Percentiles rank a stretch among this genome's conserved stretches.
phyloP scores from a whole-genome alignment of 2,797 vertebrate species.

The Bovichtus variegatus region DNA sequence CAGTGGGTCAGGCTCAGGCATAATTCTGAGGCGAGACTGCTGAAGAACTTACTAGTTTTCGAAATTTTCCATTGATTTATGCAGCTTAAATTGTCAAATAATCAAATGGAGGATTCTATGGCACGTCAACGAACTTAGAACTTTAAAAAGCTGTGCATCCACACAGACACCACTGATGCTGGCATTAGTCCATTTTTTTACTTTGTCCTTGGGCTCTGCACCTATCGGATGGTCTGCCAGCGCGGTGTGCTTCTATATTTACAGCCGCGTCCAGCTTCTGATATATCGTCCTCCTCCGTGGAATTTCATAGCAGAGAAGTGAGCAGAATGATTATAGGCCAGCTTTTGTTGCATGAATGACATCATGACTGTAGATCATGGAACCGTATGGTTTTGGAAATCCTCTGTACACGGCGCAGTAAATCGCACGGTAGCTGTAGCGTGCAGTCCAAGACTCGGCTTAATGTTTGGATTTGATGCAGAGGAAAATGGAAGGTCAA shows the following conservation, averaged over 20 bases:
- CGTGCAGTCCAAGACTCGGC: conserved; percentile 62
- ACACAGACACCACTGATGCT: not conserved
- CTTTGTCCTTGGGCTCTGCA: conserved; percentile 37
- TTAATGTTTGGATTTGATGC: conserved; percentile 51
- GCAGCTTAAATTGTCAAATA: conserved; percentile 32
- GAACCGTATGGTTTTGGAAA: conserved; percentile 63
- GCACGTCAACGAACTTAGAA: conserved; percentile 1
- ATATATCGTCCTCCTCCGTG: conserved; percentile 53
- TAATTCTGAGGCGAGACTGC: conserved; percentile 63
- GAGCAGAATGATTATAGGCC: conserved; percentile 73
- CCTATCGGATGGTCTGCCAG: conserved; percentile 43
- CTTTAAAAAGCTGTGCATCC: conserved; percentile 12
- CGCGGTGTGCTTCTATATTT: conserved; percentile 51
- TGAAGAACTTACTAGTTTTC: conserved; percentile 37
- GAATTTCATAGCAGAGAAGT: conserved; percentile 58
- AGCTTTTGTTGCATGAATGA: conserved; percentile 68
- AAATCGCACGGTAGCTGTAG: conserved; percentile 63
- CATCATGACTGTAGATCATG: conserved; percentile 73
- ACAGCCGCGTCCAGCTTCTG: conserved; percentile 43
- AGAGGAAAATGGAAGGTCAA: conserved; percentile 55
- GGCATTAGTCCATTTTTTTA: conserved; percentile 48
- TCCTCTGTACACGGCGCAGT: conserved; percentile 45
- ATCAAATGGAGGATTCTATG: conserved; percentile 14
- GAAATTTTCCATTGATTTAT: conserved; percentile 41
- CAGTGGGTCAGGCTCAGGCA: conserved; percentile 55